Percentiles rank a stretch among this genome's conserved stretches.
Conservation (phyloP, 1,140 invertebrate genomes). For the Musca domestica region DNA sequence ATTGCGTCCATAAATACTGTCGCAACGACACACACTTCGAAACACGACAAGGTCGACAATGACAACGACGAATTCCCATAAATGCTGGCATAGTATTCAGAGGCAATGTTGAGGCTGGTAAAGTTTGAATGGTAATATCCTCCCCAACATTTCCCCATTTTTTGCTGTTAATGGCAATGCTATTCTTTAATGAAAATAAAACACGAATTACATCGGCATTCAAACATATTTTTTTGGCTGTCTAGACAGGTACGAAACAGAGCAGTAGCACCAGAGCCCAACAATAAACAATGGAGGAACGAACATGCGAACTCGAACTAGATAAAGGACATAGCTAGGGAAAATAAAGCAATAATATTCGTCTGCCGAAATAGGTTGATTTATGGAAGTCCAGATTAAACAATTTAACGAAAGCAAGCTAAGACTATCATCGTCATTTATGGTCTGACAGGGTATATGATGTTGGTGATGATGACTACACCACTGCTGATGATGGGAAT, state of each 20-base stretch:
- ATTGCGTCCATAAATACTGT: neutral
- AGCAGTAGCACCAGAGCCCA: too few species aligned
- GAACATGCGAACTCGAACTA: too few species aligned
- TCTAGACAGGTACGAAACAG: conserved; percentile 10
- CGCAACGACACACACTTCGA: too few species aligned
- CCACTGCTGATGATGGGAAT: conserved; percentile 3
- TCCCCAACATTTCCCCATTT: too few species aligned
- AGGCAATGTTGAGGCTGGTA: conserved; percentile 11
- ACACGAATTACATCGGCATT: neutral
- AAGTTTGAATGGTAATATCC: neutral
- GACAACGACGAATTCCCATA: too few species aligned
- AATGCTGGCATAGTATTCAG: too few species aligned
- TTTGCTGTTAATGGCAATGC: too few species aligned
- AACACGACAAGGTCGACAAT: too few species aligned
- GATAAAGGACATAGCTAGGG: too few species aligned
- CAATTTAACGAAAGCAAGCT: neutral
- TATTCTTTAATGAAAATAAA: neutral
- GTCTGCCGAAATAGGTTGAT: conserved; percentile 7
- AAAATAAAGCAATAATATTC: conserved; percentile 13
- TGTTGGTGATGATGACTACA: neutral
- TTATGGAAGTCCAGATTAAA: conserved; percentile 2
- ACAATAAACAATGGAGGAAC: neutral
- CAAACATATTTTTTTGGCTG: conserved; percentile 10
- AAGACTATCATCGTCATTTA: neutral
- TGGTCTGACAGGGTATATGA: neutral